A percentile compares a stretch with the other conserved stretches of the same genome.
phyloP scores from a whole-genome alignment of 2,113 vertebrate genomes.

The Beaufortia kweichowensis region DNA sequence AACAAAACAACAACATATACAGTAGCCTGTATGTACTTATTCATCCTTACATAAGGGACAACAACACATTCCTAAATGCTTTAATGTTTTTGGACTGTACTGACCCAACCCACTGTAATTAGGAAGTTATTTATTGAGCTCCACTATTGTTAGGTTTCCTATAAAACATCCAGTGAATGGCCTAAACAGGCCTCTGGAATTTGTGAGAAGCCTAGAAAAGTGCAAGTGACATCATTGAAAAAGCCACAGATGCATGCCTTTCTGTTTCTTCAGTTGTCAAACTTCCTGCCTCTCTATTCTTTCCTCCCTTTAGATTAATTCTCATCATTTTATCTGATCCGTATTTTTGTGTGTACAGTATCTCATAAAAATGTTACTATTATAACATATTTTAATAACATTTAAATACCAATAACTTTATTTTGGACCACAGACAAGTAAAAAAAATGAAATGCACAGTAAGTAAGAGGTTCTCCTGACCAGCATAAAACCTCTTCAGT shows the following conservation, averaged over 20 bases:
- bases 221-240: not conserved
- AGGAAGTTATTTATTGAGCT: conserved; percentile 33
- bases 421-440: no score
- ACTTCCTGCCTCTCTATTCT: not conserved
- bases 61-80: not conserved
- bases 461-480: no score
- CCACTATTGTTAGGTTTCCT: conserved; percentile 43
- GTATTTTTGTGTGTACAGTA: not conserved
- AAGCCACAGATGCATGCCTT: not conserved
- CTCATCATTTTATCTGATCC: not conserved
- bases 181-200: conserved; percentile 36
- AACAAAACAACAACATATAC: no score
- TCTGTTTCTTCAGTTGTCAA: not conserved
- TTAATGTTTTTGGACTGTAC: not conserved
- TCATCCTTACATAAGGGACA: no score
- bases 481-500: no score
- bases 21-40: no score
- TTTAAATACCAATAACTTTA: no score
- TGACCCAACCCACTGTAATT: conserved; percentile 15
- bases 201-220: conserved; percentile 6
- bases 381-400: no score
- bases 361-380: no score
- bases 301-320: not conserved
- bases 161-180: conserved; percentile 10
- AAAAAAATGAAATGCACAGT: no score